phyloP scores from a whole-genome alignment of 2,888 invertebrate genomes.

The Synergus umbraculus region DNA sequence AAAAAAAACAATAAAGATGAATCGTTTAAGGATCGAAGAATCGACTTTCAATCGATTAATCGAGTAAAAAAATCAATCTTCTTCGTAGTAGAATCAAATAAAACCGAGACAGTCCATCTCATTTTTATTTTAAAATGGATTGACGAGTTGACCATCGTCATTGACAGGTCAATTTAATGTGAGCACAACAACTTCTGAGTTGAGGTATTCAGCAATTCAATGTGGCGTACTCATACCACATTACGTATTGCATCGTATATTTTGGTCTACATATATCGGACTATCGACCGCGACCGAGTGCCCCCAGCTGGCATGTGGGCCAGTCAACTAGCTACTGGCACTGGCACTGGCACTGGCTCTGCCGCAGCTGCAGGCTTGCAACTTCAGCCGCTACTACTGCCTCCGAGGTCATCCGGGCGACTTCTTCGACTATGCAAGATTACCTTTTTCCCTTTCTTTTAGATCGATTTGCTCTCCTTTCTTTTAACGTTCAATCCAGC shows the following conservation, averaged over 20 bases:
- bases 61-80: too few species aligned
- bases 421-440: constrained; percentile 55
- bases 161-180: constrained; percentile 31
- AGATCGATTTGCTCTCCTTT: constrained; percentile 44
- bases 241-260: background rate
- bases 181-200: constrained; percentile 20
- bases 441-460: constrained; percentile 46
- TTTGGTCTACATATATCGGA: background rate
- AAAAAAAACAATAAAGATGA: too few species aligned
- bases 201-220: constrained; percentile 8
- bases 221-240: constrained; percentile 5
- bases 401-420: constrained; percentile 28
- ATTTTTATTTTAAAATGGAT: background rate
- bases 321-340: constrained; percentile 1
- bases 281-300: constrained; percentile 45
- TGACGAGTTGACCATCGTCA: constrained; percentile 2
- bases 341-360: background rate
- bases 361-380: constrained; percentile 27
- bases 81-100: too few species aligned
- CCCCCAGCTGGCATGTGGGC: constrained; percentile 36
- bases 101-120: too few species aligned
- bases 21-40: too few species aligned
- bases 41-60: too few species aligned
- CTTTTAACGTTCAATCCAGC: constrained; percentile 48
- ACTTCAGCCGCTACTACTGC: constrained; percentile 24